phyloP scores from a whole-genome alignment of 2,797 vertebrate species.

The Falco columbarius region DNA sequence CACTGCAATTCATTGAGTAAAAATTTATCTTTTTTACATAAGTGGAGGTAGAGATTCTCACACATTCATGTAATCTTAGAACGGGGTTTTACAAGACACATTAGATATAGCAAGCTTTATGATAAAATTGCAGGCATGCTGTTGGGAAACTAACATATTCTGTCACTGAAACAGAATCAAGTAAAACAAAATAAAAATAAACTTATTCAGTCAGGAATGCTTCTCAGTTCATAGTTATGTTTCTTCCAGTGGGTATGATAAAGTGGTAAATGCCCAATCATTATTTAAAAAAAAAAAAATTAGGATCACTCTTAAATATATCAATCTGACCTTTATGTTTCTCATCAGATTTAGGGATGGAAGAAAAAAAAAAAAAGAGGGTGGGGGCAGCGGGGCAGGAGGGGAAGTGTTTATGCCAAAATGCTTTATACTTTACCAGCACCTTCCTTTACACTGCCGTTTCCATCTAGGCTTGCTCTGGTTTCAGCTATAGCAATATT shows the following conservation, averaged over 20 bases:
- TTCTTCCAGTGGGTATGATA: neutral
- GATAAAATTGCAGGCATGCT: neutral
- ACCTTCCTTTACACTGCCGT: neutral
- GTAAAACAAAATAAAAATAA: neutral
- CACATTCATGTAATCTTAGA: neutral
- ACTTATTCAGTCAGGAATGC: neutral
- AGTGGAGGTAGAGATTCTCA: neutral
- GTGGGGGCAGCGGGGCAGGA: no score
- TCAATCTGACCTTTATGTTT: neutral
- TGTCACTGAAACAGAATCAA: neutral
- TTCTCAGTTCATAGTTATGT: neutral
- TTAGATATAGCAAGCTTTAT: neutral
- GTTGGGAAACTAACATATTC: neutral
- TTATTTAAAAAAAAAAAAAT: neutral
- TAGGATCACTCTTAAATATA: neutral
- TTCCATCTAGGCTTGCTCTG: neutral
- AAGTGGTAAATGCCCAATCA: neutral
- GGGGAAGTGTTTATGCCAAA: neutral
- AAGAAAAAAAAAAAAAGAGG: rapidly evolving
- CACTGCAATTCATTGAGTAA: neutral
- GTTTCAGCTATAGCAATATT: neutral
- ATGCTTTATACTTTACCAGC: neutral
- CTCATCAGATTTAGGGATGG: neutral
- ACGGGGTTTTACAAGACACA: neutral
- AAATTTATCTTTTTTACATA: neutral